Evolutionary conservation across 2,797 vertebrate genomes (phyloP), one percentile per base, ranked within the genome.

Genomic region (Simalia tracyae): DNA sequence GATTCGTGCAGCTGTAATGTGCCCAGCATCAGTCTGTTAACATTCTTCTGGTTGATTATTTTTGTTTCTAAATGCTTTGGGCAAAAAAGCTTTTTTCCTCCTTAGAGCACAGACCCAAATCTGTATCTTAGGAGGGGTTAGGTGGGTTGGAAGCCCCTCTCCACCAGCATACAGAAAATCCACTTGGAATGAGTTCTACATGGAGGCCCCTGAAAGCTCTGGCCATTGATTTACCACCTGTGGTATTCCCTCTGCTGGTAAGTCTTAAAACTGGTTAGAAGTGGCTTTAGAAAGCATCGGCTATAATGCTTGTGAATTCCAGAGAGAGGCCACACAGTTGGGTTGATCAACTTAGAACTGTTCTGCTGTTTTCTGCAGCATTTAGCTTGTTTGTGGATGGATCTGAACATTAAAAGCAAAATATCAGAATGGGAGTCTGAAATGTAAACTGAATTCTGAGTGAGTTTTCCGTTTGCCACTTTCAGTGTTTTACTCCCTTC

Each of bases 1-100:
- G 63, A 90, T 90, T 87, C 64, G 92, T 87, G 66, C 66, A 87
- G 66, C 92, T 92, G 68, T 76, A 81, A 90, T n/a, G 31, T 28
- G 59, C 24, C 89, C n/a, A 89, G 10, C 88, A 68, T 31, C 15
- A 31, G 61, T 28, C 87, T 92, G 85, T 28, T 50, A 64, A 85
- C 57, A 92, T 84, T 22, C 66, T 66, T 19, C 31, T 19, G 36
- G 68, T 86, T 63, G 12, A 54, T 84, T 46, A 42, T 84, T 66
- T 85, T 68, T 68, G 26, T n/a, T 81, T 89, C 50, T 84, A 42
- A 68, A 85, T 28, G 24, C n/a, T 81, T 36, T 87, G 57, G 42
- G 22, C 61, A 28, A 66, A 76, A 31, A 54, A 64, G 24, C 10
- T 26, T 11, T 15, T 42, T 68, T 56, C 50, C 7, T 68, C 9